Base-by-base conservation (phyloP, 2,113 vertebrate genomes). In the Albula goreensis region DNA sequence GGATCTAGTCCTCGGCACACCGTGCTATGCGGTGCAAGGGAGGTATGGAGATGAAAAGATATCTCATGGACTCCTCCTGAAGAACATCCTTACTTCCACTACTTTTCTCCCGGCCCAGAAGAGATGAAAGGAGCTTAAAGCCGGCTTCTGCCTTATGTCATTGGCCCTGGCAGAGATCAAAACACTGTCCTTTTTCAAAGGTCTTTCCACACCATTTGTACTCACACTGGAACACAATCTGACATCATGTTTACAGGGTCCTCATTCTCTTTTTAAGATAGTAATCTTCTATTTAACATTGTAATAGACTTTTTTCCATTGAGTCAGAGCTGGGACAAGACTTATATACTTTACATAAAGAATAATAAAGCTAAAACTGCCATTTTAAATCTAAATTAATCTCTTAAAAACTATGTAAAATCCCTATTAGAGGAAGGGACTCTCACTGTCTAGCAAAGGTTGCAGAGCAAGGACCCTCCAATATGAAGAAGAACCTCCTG, bases 111-210 rank as follows among this genome's bases (percentile, higher is more conserved):
- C 53, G 48, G 3, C 81, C n/a, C 74, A 52, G 50, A 60, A 19
- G 19, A 48, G 31, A 60, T 31, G 86, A 86, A 57, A 83, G 74
- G 82, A 81, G 66, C 83, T 63, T 50, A 88, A 31, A 85, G 87
- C 19, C 56, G 81, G 63, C 89, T 81, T 89, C 92, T 90, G 91
- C 48, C 89, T 82, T 57, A 50, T 31, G 86, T 89, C 87, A 60
- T 5, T 4, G 57, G 50, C 66, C 63, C 66, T 22, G 74, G 10
- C 3, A 1, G 41, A 6, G 63, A 85, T 91, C 88, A 86, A 85
- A 90, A 79, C 83, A 52, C 51, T 0, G 9, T 48, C 87, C 87
- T 70, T 82, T 41, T 87, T 79, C 60, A 81, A 50, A 78, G 81
- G 81, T 41, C 86, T 50, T 77, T 63, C 48, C 77, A 60, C 70